Base-by-base conservation (phyloP, 2,113 vertebrate species). In the Struthidea cinerea region DNA sequence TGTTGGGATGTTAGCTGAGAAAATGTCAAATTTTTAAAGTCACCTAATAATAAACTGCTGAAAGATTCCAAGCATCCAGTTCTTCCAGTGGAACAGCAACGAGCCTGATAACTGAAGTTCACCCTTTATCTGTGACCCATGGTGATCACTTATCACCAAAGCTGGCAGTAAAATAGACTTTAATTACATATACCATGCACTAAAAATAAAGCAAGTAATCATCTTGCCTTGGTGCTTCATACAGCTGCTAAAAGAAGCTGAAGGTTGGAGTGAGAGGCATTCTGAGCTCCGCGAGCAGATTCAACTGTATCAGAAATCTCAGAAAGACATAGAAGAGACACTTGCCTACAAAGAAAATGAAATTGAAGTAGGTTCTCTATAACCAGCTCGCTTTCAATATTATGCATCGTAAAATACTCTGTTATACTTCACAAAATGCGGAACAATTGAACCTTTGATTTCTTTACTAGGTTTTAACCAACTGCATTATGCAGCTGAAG, bases 271-370 rank as follows among this genome's bases (percentile, higher is more conserved):
- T 68, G 98, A 98, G 92, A 98, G 98, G 88, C 98, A 99, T 55
- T 95, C 97, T 46, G 98, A 99, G 39, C 98, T 99, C 92, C 98
- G 92, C 16, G 99, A 99, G 81, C 98, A 99, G 93, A 99, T 99
- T 84, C 98, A 97, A 79, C 97, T 98, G 56, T 99, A 98, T 82
- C 98, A 99, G 84, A 98, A 98, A 90, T 98, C 98, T 71, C 98
- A 99, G 96, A 99, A 99, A 70, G 99, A 99, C 69, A 87, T 99
- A 93, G 98, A 99, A 95, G 98, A 98, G 94, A 97, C 98, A 3
- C 98, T 99, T 41, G 98, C 98, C 82, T 98, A 99, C 83, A 99
- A 99, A 95, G 99, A 99, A 82, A 99, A 99, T 74, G 99, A 99
- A 67, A 98, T 99, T 33, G 98, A 99, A 94, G 99, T 99, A 92